These are phyloP conservation scores for Tigriopus californicus DNA, from an alignment of 2,888 invertebrate species.

Conservation along the genomic window DNA sequence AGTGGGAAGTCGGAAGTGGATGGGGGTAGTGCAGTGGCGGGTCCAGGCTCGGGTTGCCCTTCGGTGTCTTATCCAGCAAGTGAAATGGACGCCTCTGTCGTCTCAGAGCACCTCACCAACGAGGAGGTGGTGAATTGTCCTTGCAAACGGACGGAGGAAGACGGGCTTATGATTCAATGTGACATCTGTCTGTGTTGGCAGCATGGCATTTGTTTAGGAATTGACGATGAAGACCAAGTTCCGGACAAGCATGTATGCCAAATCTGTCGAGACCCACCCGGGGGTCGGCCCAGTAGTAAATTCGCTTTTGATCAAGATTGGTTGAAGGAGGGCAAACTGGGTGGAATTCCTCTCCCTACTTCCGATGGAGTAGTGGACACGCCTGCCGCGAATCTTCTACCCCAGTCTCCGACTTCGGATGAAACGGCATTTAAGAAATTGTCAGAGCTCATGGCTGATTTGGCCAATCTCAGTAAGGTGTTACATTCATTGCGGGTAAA, in stretches of 20 bases:
- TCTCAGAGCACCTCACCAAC: slow-evolving; percentile 3
- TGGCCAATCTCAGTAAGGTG: not conserved
- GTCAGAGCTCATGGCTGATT: slow-evolving; percentile 11
- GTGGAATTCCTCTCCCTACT: not conserved
- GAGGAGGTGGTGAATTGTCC: slow-evolving; percentile 19
- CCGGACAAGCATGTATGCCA: slow-evolving; percentile 13
- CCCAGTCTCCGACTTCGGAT: not conserved
- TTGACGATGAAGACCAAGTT: slow-evolving; percentile 18
- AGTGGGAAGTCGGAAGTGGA: too few relatives aligned
- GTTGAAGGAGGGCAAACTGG: slow-evolving; percentile 8
- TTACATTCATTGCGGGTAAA: slow-evolving; percentile 10
- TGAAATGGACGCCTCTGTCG: slow-evolving; percentile 5
- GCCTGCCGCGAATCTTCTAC: not conserved
- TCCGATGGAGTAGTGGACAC: not conserved
- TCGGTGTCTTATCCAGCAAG: not conserved
- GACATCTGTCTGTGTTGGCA: slow-evolving; percentile 27
- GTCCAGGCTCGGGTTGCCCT: not conserved
- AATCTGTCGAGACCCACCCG: slow-evolving; percentile 3
- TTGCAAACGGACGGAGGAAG: slow-evolving; percentile 23
- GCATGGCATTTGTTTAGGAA: slow-evolving; percentile 27
- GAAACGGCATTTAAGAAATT: slow-evolving; percentile 11
- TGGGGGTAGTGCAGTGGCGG: not conserved
- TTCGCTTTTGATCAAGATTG: slow-evolving; percentile 7
- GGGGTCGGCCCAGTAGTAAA: not conserved
- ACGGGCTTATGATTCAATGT: slow-evolving; percentile 30